Base-by-base conservation (phyloP, 2,888 invertebrate genomes). In the Camptogramma bilineatum region DNA sequence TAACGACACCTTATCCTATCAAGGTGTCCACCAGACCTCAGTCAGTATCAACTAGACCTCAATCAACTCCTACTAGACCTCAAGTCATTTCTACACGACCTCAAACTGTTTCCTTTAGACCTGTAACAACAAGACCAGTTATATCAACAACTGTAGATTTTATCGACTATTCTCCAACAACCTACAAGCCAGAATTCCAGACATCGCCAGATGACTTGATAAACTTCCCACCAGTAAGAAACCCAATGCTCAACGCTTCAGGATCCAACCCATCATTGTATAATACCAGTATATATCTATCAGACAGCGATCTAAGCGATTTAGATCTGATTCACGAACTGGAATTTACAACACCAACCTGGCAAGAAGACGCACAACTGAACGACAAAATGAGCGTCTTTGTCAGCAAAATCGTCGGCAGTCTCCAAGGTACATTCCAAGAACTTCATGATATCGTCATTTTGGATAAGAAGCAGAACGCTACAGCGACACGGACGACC, bases 191-290 rank as follows among this genome's bases (percentile, higher is more conserved):
- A 21, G 95, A 96, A 73, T 90, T 94, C 7, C 95, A 95, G 69
- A 95, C 96, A 0, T 94, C 95, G 0, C 94, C 95, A 0, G 95
- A 96, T 75, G 96, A 97, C 68, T 87, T 95, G 19, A 95, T 95
- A 39, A 97, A 97, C 75, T 97, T 97, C 89, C 97, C 97, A 16
- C 97, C 97, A 0, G 97, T 97, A 0, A 94, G 97, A 52, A 97
- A 97, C 83, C 97, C 97, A 0, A 96, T 97, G 88, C 87, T 97
- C 0, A 97, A 97, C 68, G 95, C 95, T 74, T 96, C 96, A 0
- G 92, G 94, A 0, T 92, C 94, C 0, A 91, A 94, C 21, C 85
- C 94, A 8, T 90, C 87, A 0, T 72, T 90, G 0, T 94, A 82
- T 54, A 94, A 94, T 52, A 89, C 93, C 4, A 93, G 91, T 21